Base-by-base conservation (phyloP, 2,797 vertebrate genomes). In the Pangasius macronema region DNA sequence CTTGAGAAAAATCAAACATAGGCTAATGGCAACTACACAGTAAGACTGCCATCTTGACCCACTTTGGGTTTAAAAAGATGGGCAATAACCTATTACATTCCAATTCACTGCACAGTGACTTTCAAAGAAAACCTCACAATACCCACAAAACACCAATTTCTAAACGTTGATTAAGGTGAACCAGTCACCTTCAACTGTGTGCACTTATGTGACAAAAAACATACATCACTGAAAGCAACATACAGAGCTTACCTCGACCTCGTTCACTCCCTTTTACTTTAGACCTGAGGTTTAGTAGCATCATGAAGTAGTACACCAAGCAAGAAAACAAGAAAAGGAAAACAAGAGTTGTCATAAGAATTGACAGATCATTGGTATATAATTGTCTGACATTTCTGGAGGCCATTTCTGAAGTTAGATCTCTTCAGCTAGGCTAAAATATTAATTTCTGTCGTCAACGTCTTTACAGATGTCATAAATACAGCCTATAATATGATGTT, bases 51-150 rank as follows among this genome's bases (percentile, higher is more conserved):
- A 79, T 75, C 76, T 85, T 88, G 76, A 85, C 76, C 87, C 83
- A 85, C 67, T 85, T 85, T 81, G 53, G 51, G 72, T 53, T 80
- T 86, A 82, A 85, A 85, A 87, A 82, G 51, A 83, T 67, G 39
- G 70, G 36, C 86, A 84, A 53, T 33, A 84, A 84, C 51, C 86
- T 10, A 85, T 76, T 83, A 79, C 87, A 36, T 65, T 59, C 70
- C 20, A 16, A 85, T 63, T 75, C 55, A 82, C 77, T 30, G 82
- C 53, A 63, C 83, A 88, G 39, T 30, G 65, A 30, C 76, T 30
- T 68, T 53, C 63, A 53, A 67, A 83, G 53, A 30, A 22, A 57
- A 83, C 27, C 33, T 14, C 27, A 81, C 75, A 82, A 61, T 59
- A 77, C 22, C 42, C 65, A 46, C n/a, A 61, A 51, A 81, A 55